phyloP scores from a whole-genome alignment of 2,113 vertebrate species.

The Apodemus sylvaticus region DNA sequence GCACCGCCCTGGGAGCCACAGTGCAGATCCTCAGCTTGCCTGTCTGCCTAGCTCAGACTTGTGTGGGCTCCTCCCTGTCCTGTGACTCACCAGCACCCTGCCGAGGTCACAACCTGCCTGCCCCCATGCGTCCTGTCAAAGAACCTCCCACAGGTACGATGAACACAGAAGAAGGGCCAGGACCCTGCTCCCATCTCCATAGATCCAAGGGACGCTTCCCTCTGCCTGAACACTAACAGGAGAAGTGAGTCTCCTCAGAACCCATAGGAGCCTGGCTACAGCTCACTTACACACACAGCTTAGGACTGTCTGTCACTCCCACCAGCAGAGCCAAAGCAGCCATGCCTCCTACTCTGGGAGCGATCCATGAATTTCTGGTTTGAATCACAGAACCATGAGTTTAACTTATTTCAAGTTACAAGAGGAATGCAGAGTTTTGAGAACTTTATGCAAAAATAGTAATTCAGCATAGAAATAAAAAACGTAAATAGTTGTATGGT shows the following conservation, averaged over 20 bases:
- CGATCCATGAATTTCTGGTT: not conserved
- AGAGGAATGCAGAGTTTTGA: slow-evolving; percentile 29
- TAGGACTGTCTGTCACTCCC: not conserved
- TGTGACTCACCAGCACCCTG: not conserved
- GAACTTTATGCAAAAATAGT: slow-evolving; percentile 8
- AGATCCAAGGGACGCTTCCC: not conserved
- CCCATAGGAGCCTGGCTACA: too few species aligned
- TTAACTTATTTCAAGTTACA: slow-evolving; percentile 9
- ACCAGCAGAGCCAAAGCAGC: not conserved
- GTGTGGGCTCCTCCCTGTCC: not conserved
- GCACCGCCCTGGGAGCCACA: not conserved
- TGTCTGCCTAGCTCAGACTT: not conserved
- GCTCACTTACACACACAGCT: not conserved
- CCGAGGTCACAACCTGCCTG: not conserved
- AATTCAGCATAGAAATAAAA: not conserved
- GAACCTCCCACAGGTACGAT: not conserved
- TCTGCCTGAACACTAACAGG: not conserved
- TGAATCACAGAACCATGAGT: not conserved
- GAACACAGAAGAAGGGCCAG: not conserved
- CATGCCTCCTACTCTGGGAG: not conserved
- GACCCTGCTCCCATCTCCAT: not conserved
- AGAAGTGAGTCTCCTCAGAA: not conserved
- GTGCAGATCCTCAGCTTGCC: not conserved
- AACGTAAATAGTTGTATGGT: not conserved
- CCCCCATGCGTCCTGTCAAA: not conserved